These are phyloP conservation scores for Lamellibrachia satsuma DNA, from an alignment of 2,888 invertebrate species.

Conservation along the genomic window DNA sequence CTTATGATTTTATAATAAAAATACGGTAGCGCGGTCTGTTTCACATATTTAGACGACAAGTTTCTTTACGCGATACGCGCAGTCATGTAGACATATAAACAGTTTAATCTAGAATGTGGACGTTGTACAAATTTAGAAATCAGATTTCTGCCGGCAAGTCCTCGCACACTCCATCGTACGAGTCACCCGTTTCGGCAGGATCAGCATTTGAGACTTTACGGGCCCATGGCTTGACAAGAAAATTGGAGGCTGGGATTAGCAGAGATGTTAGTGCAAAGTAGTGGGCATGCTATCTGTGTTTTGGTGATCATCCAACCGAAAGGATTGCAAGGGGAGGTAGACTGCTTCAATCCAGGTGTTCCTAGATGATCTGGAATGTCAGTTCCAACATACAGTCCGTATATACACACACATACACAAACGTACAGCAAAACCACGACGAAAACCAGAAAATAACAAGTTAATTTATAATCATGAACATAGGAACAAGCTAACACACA, in stretches of 20 bases:
- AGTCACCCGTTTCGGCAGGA: background rate
- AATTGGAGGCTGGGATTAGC: background rate
- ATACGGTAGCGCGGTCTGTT: background rate
- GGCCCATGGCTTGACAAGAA: no score
- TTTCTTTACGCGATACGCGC: no score
- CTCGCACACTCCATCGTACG: background rate
- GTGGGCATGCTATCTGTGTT: background rate
- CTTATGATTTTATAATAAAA: background rate
- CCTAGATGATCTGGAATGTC: background rate
- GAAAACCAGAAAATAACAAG: background rate
- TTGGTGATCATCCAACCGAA: background rate
- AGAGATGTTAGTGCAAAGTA: background rate
- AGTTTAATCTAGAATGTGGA: background rate
- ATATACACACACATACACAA: background rate
- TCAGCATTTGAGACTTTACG: no score
- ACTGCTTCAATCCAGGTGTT: background rate
- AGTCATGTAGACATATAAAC: background rate
- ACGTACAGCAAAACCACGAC: background rate
- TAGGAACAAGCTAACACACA: slow-evolving; percentile 2
- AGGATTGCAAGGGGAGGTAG: background rate
- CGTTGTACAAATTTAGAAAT: background rate
- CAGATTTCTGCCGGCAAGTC: background rate
- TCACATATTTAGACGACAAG: no score
- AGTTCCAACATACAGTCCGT: background rate
- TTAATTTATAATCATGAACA: slow-evolving; percentile 10